Evolutionary conservation across 2,113 vertebrate species (phyloP).

Genomic region (Oncorhynchus nerka): DNA sequence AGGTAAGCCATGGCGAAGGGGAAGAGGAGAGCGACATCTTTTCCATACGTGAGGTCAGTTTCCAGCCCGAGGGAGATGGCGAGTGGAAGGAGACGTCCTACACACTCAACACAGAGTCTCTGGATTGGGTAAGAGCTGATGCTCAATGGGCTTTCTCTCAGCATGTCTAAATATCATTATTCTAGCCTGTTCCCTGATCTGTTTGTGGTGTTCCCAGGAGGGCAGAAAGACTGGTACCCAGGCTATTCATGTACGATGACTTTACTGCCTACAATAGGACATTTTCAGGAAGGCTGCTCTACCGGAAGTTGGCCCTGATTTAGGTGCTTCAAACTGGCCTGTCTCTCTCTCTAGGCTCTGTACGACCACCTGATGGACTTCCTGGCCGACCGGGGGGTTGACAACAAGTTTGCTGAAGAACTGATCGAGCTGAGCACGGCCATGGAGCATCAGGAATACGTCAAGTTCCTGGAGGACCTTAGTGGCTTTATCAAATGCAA

Average conservation of each 20-base stretch:
- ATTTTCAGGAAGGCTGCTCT: no score
- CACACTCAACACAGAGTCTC: constrained; percentile 91
- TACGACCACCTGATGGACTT: constrained; percentile 98
- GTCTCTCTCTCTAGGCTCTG: constrained; percentile 73
- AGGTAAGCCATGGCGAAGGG: constrained; percentile 82
- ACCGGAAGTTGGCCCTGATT: no score
- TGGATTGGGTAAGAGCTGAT: constrained; percentile 85
- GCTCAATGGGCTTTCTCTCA: background rate
- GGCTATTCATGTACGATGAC: no score
- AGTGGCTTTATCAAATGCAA: constrained; percentile 89
- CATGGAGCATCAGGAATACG: constrained; percentile 92
- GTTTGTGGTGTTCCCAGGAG: no score
- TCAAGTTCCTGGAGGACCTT: constrained; percentile 92
- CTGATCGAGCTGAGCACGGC: constrained; percentile 91
- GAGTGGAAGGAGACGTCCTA: constrained; percentile 96
- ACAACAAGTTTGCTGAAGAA: constrained; percentile 94
- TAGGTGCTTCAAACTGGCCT: no score
- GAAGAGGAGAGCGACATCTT: constrained; percentile 92
- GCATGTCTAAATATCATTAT: no score
- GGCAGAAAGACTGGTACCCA: no score
- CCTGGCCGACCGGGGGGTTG: constrained; percentile 90
- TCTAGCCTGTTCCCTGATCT: no score
- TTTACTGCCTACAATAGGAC: no score
- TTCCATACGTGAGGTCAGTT: constrained; percentile 90
- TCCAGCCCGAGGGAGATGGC: constrained; percentile 82